Percentiles rank a stretch among this genome's conserved stretches.
These are phyloP conservation scores for Acestrorhynchus altus DNA, from an alignment of 2,797 vertebrate genomes.

Conservation along the genomic window DNA sequence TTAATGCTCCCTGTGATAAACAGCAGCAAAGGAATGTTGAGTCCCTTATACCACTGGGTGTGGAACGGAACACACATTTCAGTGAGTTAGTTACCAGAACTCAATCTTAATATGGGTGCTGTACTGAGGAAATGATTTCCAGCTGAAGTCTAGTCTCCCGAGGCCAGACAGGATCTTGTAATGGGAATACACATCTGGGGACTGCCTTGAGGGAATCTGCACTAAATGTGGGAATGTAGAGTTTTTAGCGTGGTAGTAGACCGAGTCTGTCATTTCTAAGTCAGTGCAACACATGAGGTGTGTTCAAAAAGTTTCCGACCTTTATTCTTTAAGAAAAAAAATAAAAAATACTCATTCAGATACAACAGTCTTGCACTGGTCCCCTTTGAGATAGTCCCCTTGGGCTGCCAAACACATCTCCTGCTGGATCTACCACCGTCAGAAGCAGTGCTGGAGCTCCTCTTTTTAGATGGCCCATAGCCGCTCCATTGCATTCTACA, in stretches of 20 bases:
- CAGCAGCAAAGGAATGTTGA: constrained; percentile 25
- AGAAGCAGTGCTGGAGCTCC: too few relatives aligned
- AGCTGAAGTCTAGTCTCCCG: background rate
- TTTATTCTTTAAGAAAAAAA: too few relatives aligned
- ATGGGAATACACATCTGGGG: background rate
- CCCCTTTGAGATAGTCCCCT: too few relatives aligned
- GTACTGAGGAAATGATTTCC: background rate
- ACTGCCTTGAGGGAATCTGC: background rate
- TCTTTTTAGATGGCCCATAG: too few relatives aligned
- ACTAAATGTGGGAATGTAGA: background rate
- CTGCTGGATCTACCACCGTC: too few relatives aligned
- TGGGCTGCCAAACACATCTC: too few relatives aligned
- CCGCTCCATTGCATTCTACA: too few relatives aligned
- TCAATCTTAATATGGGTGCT: constrained; percentile 12
- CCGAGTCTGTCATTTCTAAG: background rate
- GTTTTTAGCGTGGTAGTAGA: background rate
- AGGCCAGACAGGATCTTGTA: background rate
- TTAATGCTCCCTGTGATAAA: constrained; percentile 60
- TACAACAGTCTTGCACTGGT: too few relatives aligned
- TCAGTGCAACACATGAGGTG: too few relatives aligned
- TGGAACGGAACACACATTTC: constrained; percentile 14
- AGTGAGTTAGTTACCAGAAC: constrained; percentile 11
- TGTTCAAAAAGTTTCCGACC: too few relatives aligned
- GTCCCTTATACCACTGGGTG: constrained; percentile 18
- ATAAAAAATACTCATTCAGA: too few relatives aligned